Conservation (phyloP, 2,888 invertebrate species). For the Callyntrura sp. region DNA sequence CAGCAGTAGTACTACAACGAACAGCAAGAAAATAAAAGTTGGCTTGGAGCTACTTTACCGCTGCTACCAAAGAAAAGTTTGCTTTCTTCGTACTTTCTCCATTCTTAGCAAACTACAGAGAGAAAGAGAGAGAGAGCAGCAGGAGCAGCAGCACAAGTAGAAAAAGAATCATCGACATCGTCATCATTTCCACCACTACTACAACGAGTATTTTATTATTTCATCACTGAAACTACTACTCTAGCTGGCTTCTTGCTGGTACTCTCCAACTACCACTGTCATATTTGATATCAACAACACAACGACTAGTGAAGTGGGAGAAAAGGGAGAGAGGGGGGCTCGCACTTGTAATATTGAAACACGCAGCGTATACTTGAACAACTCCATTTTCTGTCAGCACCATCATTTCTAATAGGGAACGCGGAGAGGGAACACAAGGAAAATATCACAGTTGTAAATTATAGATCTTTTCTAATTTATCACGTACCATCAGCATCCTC, state of each 20-base stretch:
- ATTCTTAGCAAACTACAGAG: neutral
- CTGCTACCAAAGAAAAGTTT: neutral
- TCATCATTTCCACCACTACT: neutral
- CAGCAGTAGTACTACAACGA: neutral
- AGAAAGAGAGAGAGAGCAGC: neutral
- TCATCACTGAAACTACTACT: conserved; percentile 35
- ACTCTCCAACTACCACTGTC: neutral
- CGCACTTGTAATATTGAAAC: neutral
- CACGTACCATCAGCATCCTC: no score
- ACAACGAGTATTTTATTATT: conserved; percentile 39
- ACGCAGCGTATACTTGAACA: no score
- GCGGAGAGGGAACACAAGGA: neutral
- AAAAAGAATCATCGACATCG: conserved; percentile 13
- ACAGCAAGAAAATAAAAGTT: no score
- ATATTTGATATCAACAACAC: conserved; percentile 38
- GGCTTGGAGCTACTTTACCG: no score
- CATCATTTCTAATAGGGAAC: no score
- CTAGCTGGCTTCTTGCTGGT: no score
- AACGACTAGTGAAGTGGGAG: no score
- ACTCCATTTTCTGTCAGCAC: neutral
- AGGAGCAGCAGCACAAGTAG: neutral
- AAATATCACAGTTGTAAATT: conserved; percentile 45
- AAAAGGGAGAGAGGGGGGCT: neutral
- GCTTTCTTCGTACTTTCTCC: conserved; percentile 1
- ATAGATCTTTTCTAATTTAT: conserved; percentile 44